Conservation (phyloP, 2,888 invertebrate species). For the Drosophila neonasuta region DNA sequence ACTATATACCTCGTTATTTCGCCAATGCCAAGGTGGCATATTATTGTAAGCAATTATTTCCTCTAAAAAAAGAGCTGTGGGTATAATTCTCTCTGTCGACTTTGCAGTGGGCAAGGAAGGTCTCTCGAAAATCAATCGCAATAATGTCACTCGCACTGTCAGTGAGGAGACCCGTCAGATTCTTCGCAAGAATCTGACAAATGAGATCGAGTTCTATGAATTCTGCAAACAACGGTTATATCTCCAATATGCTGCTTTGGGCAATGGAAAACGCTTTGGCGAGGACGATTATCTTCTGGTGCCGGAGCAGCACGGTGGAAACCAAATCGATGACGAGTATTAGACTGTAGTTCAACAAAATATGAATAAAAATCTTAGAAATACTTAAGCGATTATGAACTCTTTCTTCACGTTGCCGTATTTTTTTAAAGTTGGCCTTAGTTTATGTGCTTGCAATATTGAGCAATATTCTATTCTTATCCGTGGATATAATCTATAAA, state of each 20-base stretch:
- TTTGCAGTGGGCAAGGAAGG: conserved; percentile 80
- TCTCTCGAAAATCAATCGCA: conserved; percentile 85
- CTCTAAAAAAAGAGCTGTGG: not conserved
- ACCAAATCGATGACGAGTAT: conserved; percentile 52
- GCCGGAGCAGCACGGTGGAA: conserved; percentile 63
- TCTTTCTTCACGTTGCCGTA: no score
- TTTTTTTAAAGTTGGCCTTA: not conserved
- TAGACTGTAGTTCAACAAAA: conserved; percentile 71
- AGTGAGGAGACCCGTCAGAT: conserved; percentile 92
- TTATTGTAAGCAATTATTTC: conserved; percentile 85
- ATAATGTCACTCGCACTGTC: conserved; percentile 84
- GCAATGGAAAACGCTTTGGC: conserved; percentile 71
- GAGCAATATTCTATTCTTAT: no score
- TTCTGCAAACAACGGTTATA: conserved; percentile 93
- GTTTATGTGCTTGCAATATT: no score
- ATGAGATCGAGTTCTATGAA: conserved; percentile 95
- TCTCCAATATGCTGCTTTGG: conserved; percentile 88
- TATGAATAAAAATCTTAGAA: conserved; percentile 9
- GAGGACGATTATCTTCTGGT: conserved; percentile 78
- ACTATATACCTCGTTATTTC: conserved; percentile 92
- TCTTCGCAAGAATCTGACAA: conserved; percentile 91
- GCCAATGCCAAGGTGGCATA: conserved; percentile 89
- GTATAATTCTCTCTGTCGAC: conserved; percentile 16
- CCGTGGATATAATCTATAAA: no score
- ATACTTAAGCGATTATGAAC: conserved; percentile 82